Evolutionary conservation across 2,797 vertebrate genomes (phyloP).

Genomic region (Eospalax fontanierii): DNA sequence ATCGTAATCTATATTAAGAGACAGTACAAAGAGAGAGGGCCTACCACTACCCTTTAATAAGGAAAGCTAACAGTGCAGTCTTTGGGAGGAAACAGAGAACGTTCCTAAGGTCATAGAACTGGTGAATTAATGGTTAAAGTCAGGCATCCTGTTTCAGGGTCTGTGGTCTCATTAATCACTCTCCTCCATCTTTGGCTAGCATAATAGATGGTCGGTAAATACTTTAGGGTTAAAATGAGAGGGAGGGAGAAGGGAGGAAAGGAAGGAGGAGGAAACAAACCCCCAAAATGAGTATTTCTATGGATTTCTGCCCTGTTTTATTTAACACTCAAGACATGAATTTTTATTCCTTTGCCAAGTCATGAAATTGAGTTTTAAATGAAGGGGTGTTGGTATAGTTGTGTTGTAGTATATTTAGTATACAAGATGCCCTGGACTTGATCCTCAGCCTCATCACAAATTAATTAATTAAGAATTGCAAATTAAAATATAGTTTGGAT

Average conservation of each 20-base stretch:
- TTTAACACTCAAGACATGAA: background rate
- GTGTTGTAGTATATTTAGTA: background rate
- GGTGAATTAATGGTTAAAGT: background rate
- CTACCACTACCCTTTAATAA: background rate
- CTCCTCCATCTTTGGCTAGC: background rate
- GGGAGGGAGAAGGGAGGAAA: no score
- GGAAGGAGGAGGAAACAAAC: background rate
- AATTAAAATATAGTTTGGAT: conserved; percentile 4
- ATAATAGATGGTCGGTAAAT: background rate
- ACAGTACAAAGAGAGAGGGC: background rate
- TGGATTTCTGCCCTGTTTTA: background rate
- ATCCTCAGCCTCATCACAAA: background rate
- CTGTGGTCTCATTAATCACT: background rate
- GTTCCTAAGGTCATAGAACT: background rate
- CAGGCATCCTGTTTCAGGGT: background rate
- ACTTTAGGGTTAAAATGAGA: background rate
- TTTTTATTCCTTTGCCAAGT: conserved; percentile 19
- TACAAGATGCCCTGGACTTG: background rate
- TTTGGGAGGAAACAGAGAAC: background rate
- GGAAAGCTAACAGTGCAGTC: background rate
- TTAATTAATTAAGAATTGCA: background rate
- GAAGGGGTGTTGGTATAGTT: accelerated
- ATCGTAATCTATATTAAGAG: background rate
- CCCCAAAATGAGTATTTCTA: background rate
- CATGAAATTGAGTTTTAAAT: background rate